Evolutionary conservation across 2,888 invertebrate genomes (phyloP).

Genomic region (Koerneria pararmatus): DNA sequence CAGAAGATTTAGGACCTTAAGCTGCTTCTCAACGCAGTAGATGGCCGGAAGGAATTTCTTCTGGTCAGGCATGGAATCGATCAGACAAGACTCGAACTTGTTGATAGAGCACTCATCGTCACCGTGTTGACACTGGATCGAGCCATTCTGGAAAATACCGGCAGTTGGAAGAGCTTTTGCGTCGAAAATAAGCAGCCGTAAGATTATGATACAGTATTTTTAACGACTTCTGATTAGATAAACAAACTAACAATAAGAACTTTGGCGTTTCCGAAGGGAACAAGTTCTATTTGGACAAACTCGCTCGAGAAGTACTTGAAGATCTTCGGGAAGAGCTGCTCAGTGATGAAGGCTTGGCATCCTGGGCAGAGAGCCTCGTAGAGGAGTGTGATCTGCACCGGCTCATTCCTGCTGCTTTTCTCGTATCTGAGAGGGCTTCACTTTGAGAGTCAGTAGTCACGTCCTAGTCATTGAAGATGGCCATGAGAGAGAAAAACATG

Average conservation of each 20-base stretch:
- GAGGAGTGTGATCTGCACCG: constrained; percentile 42
- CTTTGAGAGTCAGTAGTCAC: too few species aligned
- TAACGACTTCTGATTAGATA: background rate
- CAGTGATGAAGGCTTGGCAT: constrained; percentile 47
- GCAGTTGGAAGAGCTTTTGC: too few species aligned
- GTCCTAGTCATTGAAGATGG: background rate
- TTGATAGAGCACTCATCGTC: constrained; percentile 51
- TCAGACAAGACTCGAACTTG: constrained; percentile 46
- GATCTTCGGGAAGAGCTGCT: constrained; percentile 40
- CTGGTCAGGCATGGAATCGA: constrained; percentile 39
- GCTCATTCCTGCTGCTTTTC: constrained; percentile 32
- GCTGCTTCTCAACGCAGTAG: constrained; percentile 40
- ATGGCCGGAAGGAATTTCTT: constrained; percentile 39
- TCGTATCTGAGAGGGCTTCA: constrained; percentile 32
- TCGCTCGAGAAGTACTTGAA: constrained; percentile 38
- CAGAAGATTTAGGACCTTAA: constrained; percentile 28
- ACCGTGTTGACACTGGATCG: constrained; percentile 52
- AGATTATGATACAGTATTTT: background rate
- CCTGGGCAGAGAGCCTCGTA: constrained; percentile 47
- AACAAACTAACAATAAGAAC: too few species aligned
- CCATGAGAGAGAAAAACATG: background rate
- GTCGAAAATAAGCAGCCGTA: background rate
- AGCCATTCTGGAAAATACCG: constrained; percentile 40
- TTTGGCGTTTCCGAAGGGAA: constrained; percentile 57
- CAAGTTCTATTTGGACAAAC: constrained; percentile 50